Percentiles rank a stretch among this genome's conserved stretches.
phyloP scores from a whole-genome alignment of 2,888 invertebrate genomes.

The Scaptomyza reducta region DNA sequence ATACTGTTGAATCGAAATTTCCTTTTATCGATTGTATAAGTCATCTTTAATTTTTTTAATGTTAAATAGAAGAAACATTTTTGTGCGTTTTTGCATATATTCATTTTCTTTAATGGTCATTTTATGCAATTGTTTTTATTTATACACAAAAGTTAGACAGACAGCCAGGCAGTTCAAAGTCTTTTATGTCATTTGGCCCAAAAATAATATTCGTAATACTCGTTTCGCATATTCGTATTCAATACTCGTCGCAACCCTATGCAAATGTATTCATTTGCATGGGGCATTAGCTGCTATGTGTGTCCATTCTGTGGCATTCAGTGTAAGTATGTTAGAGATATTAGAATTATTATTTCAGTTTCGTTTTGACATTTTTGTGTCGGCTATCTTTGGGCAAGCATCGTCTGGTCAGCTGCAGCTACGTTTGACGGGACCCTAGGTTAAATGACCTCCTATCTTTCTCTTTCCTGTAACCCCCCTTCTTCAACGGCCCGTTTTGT shows the following conservation, averaged over 20 bases:
- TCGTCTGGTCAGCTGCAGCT: slow-evolving; percentile 47
- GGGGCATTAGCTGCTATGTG: slow-evolving; percentile 18
- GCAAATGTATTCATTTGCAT: slow-evolving; percentile 45
- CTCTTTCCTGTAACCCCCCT: not conserved
- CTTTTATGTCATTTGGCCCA: slow-evolving; percentile 1
- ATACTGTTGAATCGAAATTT: no score
- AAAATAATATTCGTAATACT: not conserved
- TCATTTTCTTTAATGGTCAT: not conserved
- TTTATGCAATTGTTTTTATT: not conserved
- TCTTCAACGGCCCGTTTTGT: not conserved
- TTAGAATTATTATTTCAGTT: slow-evolving; percentile 57
- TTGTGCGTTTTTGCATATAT: not conserved
- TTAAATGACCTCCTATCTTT: slow-evolving; percentile 28
- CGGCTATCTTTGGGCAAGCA: slow-evolving; percentile 46
- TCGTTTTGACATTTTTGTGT: slow-evolving; percentile 45
- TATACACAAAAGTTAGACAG: not conserved
- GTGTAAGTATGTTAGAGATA: slow-evolving; percentile 22
- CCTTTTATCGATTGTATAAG: not conserved
- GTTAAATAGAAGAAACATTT: not conserved
- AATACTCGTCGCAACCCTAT: slow-evolving; percentile 20
- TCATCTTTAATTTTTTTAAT: not conserved
- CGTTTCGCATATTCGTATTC: slow-evolving; percentile 27
- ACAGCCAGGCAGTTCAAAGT: not conserved
- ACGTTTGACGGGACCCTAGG: slow-evolving; percentile 23
- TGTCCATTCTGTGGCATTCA: slow-evolving; percentile 14